phyloP scores from a whole-genome alignment of 2,888 invertebrate species.

The Anarsia innoxiella region DNA sequence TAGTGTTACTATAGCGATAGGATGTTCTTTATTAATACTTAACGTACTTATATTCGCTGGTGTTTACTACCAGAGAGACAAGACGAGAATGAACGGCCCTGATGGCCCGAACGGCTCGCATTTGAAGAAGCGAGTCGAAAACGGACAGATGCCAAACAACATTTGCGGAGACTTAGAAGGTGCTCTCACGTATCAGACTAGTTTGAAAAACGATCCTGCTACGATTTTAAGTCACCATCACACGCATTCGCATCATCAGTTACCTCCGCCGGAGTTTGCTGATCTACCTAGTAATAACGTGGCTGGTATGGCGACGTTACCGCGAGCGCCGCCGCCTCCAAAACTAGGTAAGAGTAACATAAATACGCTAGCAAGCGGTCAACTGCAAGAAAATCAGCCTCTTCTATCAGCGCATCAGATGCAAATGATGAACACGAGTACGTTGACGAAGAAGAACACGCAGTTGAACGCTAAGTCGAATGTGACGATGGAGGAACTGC shows the following conservation, averaged over 20 bases:
- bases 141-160: conserved; percentile 91
- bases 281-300: conserved; percentile 83
- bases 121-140: conserved; percentile 84
- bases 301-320: conserved; percentile 73
- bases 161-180: conserved; percentile 89
- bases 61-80: conserved; percentile 94
- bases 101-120: conserved; percentile 68
- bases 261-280: conserved; percentile 89
- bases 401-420: conserved; percentile 84
- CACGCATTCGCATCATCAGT: conserved; percentile 83
- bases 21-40: conserved; percentile 91
- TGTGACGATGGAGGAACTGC: conserved; percentile 84
- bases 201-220: conserved; percentile 80
- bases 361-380: conserved; percentile 75
- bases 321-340: conserved; percentile 84
- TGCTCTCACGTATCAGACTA: conserved; percentile 64
- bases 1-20: conserved; percentile 95
- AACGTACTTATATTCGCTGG: conserved; percentile 96
- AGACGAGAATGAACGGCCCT: conserved; percentile 81
- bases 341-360: conserved; percentile 79
- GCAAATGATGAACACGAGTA: conserved; percentile 85
- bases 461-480: conserved; percentile 77
- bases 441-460: conserved; percentile 84
- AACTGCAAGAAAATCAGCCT: conserved; percentile 79
- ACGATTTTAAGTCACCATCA: conserved; percentile 85